Evolutionary conservation across 2,113 vertebrate genomes (phyloP).

Genomic region (Caracal caracal): DNA sequence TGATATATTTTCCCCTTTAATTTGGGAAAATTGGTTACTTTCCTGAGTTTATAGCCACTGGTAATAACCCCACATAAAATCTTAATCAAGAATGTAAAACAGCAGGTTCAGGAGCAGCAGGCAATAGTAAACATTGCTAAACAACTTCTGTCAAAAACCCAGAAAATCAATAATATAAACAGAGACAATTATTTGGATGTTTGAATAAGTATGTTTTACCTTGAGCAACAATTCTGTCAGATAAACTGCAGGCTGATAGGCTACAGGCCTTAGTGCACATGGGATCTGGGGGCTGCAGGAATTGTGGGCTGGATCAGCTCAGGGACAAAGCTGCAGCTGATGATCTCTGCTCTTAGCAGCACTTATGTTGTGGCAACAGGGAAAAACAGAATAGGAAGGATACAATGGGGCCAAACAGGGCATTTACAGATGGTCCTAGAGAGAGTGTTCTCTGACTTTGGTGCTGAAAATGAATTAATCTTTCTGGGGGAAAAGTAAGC

Average conservation of each 20-base stretch:
- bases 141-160: constrained; percentile 35
- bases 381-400: constrained; percentile 78
- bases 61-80: neutral
- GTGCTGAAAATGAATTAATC: constrained; percentile 47
- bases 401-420: constrained; percentile 64
- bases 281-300: constrained; percentile 63
- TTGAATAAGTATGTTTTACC: constrained; percentile 74
- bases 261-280: constrained; percentile 63
- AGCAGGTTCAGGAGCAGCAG: neutral
- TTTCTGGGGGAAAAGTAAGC: constrained; percentile 29
- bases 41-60: neutral
- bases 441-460: constrained; percentile 63
- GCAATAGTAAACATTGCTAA: constrained; percentile 1
- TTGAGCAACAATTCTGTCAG: constrained; percentile 61
- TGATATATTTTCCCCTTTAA: neutral
- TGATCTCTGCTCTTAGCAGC: constrained; percentile 78
- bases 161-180: constrained; percentile 70
- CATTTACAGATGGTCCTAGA: constrained; percentile 69
- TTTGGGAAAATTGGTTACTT: neutral
- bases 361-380: constrained; percentile 78
- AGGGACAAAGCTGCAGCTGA: neutral
- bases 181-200: constrained; percentile 51
- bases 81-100: neutral
- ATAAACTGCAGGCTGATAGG: neutral
- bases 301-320: constrained; percentile 52